Conservation (phyloP, 2,113 vertebrate genomes). For the Oenanthe oenanthe region DNA sequence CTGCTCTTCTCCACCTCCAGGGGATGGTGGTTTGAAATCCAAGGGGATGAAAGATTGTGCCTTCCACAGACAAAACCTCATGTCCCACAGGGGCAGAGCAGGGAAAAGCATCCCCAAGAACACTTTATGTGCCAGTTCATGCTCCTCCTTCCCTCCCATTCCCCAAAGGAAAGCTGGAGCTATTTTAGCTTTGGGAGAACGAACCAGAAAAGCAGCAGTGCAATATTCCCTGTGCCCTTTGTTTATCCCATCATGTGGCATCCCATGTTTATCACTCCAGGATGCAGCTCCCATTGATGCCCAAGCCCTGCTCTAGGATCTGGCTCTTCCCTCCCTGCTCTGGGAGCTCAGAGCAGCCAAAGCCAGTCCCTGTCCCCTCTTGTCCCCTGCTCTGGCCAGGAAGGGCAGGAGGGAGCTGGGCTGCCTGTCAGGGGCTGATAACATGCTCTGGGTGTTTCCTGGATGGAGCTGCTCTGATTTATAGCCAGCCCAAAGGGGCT, state of each 20-base stretch:
- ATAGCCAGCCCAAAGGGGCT: background rate
- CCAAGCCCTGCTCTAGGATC: background rate
- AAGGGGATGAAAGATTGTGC: background rate
- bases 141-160: accelerated
- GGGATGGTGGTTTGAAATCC: background rate
- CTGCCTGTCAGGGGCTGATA: background rate
- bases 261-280: no score
- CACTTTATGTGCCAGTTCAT: accelerated
- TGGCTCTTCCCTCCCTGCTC: background rate
- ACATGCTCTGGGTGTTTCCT: background rate
- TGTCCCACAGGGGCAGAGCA: background rate
- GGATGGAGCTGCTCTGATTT: background rate
- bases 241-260: background rate
- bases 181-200: background rate
- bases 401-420: background rate
- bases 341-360: background rate
- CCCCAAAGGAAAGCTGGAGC: background rate
- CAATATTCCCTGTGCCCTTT: background rate
- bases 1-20: background rate
- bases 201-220: background rate
- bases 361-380: background rate
- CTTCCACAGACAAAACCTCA: accelerated
- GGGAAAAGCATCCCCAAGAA: background rate
- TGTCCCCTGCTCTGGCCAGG: background rate
- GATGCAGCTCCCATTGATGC: background rate